Evolutionary conservation across 1,140 invertebrate species (phyloP), one percentile per base, ranked within the genome.

Genomic region (Drosophila murphyi): DNA sequence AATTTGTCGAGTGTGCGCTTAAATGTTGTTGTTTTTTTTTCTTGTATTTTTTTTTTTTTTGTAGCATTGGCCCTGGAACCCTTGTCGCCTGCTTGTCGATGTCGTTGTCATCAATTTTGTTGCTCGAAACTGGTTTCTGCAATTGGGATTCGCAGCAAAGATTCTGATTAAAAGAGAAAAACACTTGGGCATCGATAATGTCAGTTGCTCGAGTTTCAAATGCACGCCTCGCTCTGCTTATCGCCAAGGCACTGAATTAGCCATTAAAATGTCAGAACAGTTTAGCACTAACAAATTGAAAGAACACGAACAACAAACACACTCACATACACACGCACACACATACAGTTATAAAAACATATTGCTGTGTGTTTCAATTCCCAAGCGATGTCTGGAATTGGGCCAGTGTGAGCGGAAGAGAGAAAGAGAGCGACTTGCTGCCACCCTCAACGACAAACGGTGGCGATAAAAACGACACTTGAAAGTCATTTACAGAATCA

Each of bases 1-100:
- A 88, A 87, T 87, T 88, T 87, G 83, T 89, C 85, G 83, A 87
- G 83, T 87, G 85, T 87, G 83, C 83, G 83, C 85, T 87, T 87
- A 87, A 87, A 87, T 88, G 83, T 88, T 87, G 77, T 67, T 41
- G 0, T n/a, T 41, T 7, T 5, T 7, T 2, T 41, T 41, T 41
- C 7, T 39, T 39, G 37, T 20, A 20, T 2, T 20, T 20, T 20
- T 20, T 20, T 20, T 20, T 20, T 0, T 20, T 20, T 2, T 20
- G 0, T 20, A 20, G 79, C 76, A 82, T 70, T 20, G 69, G 78
- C 65, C 69, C 35, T 55, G 72, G 34, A 31, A 59, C 65, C 45
- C 68, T 64, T 56, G 71, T 52, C 39, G 39, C 32, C 41, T 5
- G 34, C 41, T 48, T 45, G 10, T 34, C 47, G 70, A 57, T 64